Base-by-base conservation (phyloP, 2,888 invertebrate genomes). In the Scaptodrosophila latifasciaeformis region DNA sequence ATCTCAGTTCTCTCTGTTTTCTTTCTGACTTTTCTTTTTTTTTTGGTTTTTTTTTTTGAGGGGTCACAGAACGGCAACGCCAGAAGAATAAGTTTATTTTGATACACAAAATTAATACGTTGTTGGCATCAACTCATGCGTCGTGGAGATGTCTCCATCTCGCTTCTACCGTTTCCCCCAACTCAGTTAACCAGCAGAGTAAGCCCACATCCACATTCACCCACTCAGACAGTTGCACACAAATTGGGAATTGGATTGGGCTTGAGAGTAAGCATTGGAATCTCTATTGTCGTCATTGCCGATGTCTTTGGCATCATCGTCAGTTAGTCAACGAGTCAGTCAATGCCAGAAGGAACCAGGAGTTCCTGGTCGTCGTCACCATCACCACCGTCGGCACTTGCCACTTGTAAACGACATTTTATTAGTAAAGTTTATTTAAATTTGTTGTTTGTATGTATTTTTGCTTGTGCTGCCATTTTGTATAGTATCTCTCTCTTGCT, bases 401-500 rank as follows among this genome's bases (percentile, higher is more conserved):
- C 72, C 76, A 76, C 72, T 72, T 72, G 74, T 77, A 77, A 74
- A 74, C 74, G 77, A 72, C 74, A 77, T 74, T 74, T 74, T 77
- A 74, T 74, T 74, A 74, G 74, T 74, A 70, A 77, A 74, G 77
- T 74, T 74, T 74, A 77, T 77, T 74, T 74, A 77, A 77, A 77
- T 74, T 77, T 74, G 76, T 62, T 64, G 59, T 62, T 63, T 59
- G 54, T 42, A 29, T 49, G 49, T 52, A 54, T 59, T 67, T 55
- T 49, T 55, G 65, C 62, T 59, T 58, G 45, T 71, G 65, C 59
- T 69, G 63, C 62, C 76, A 63, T 76, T 72, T 70, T 59, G 54
- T 40, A 24, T 24, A 3, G 24, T 3, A 24, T 24, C 4, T 3
- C 24, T 24, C 24, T 5, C 24, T 7, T 24, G 4, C 24, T 24